These are phyloP conservation scores for Agrenia bidenticulata DNA, from an alignment of 2,888 invertebrate genomes.

Conservation along the genomic window DNA sequence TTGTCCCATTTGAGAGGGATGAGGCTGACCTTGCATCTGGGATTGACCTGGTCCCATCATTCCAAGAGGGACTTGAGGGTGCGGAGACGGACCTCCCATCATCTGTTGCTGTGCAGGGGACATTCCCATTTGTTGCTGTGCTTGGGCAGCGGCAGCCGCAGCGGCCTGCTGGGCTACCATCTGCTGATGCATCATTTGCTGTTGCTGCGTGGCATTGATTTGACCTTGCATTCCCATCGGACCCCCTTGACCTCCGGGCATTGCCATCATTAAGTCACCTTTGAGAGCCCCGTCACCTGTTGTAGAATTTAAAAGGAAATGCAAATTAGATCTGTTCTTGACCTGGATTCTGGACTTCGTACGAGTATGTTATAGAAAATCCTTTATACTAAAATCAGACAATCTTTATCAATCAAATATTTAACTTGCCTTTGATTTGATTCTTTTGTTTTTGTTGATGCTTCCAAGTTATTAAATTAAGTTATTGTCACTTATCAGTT, in stretches of 20 bases:
- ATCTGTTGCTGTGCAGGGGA: neutral
- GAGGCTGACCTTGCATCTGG: neutral
- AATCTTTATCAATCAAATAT: too few relatives aligned
- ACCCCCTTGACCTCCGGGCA: slow-evolving; percentile 29
- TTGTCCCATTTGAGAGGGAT: neutral
- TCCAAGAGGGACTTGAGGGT: neutral
- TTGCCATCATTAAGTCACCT: slow-evolving; percentile 34
- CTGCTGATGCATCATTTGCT: slow-evolving; percentile 39
- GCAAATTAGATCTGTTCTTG: neutral
- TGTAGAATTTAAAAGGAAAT: neutral
- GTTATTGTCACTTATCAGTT: too few relatives aligned
- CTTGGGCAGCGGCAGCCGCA: slow-evolving; percentile 25
- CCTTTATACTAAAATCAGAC: too few relatives aligned
- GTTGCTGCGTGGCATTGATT: slow-evolving; percentile 32
- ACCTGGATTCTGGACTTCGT: neutral
- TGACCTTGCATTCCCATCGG: slow-evolving; percentile 18
- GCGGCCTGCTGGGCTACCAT: slow-evolving; percentile 31
- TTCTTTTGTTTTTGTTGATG: too few relatives aligned
- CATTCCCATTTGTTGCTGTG: slow-evolving; percentile 24
- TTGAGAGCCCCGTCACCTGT: too few relatives aligned
- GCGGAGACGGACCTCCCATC: slow-evolving; percentile 22
- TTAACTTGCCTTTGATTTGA: too few relatives aligned
- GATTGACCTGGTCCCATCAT: too few relatives aligned
- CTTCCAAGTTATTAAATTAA: too few relatives aligned
- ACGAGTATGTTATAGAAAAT: too few relatives aligned